Evolutionary conservation across 2,797 vertebrate genomes (phyloP).

Genomic region (Acanthurus leucopareius): DNA sequence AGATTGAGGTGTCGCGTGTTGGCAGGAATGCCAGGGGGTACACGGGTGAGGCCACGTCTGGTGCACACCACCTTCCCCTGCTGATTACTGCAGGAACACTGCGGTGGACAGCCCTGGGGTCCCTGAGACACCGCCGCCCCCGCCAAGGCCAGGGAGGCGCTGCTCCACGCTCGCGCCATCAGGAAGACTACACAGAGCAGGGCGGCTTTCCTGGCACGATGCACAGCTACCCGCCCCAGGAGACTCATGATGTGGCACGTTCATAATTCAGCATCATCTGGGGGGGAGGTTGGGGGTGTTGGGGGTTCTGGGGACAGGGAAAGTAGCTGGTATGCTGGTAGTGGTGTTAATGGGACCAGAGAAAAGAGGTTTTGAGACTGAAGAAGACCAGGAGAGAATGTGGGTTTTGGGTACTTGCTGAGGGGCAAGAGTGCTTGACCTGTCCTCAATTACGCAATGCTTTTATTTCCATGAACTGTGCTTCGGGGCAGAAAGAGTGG

Average conservation of each 20-base stretch:
- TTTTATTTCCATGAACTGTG: constrained; percentile 85
- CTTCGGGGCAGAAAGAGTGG: constrained; percentile 59
- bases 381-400: constrained; percentile 42
- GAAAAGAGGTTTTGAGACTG: constrained; percentile 61
- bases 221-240: constrained; percentile 98
- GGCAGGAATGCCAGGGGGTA: constrained; percentile 95
- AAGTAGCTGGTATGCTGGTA: constrained; percentile 64
- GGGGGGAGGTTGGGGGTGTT: constrained; percentile 83
- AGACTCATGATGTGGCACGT: constrained; percentile 99
- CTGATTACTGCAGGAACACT: constrained; percentile 98
- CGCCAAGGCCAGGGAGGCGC: constrained; percentile 86
- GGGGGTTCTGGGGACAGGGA: constrained; percentile 60
- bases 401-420: constrained; percentile 66
- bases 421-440: constrained; percentile 80
- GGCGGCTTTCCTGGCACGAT: constrained; percentile 95
- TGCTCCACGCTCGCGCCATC: constrained; percentile 92
- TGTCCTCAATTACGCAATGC: constrained; percentile 87
- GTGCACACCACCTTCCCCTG: constrained; percentile 99
- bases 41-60: constrained; percentile 92
- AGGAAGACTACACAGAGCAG: constrained; percentile 95
- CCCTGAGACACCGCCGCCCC: constrained; percentile 90
- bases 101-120: constrained; percentile 94
- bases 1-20: constrained; percentile 98
- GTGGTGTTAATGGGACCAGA: constrained; percentile 53
- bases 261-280: constrained; percentile 99